Percentiles rank a stretch among this genome's conserved stretches.
phyloP scores from a whole-genome alignment of 2,113 vertebrate species.

The Mormyrus iriodes region DNA sequence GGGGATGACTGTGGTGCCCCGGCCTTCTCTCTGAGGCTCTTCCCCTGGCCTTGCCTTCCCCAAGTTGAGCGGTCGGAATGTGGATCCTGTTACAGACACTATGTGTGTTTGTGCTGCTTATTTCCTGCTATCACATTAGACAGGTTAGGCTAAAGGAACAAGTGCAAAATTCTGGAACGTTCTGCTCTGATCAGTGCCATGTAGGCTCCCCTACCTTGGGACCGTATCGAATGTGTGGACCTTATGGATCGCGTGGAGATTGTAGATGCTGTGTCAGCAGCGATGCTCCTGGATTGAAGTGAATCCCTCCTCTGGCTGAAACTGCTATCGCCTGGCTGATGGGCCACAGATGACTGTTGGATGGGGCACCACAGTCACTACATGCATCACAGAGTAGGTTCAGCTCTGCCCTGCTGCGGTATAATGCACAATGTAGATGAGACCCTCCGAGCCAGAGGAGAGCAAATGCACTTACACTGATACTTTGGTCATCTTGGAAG shows the following conservation, averaged over 20 bases:
- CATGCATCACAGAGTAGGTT: background rate
- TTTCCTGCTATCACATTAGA: background rate
- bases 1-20: conserved; percentile 74
- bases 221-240: conserved; percentile 61
- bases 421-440: background rate
- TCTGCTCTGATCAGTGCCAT: background rate
- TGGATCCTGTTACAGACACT: conserved; percentile 50
- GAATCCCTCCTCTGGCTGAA: conserved; percentile 63
- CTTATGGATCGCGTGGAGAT: conserved; percentile 46
- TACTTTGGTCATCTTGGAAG: conserved; percentile 75
- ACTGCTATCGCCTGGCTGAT: conserved; percentile 57
- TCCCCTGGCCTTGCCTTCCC: conserved; percentile 52
- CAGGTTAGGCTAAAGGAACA: background rate
- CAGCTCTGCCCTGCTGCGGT: background rate
- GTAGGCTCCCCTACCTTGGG: conserved; percentile 53
- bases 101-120: background rate
- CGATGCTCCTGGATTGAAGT: conserved; percentile 55
- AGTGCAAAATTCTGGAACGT: background rate
- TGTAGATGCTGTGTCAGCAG: conserved; percentile 42
- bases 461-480: conserved; percentile 53
- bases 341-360: conserved; percentile 60
- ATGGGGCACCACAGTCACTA: background rate
- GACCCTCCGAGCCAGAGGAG: background rate
- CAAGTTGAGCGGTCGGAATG: conserved; percentile 61
- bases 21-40: conserved; percentile 60